Evolutionary conservation across 1,140 invertebrate species (phyloP), one percentile per base, ranked within the genome.

Genomic region (Nasonia longicornis): DNA sequence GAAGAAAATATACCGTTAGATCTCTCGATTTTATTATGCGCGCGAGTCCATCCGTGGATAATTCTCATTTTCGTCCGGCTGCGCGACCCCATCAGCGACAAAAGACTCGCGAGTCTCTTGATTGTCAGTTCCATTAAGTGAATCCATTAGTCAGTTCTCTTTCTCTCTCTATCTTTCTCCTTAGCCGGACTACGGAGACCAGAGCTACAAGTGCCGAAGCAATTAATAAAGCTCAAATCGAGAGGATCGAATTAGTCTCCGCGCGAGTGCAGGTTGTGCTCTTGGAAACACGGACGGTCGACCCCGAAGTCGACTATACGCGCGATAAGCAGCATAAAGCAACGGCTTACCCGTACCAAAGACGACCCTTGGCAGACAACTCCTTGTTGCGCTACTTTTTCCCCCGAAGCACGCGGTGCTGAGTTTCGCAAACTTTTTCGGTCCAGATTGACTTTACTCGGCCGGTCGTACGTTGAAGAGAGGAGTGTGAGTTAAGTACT

Each of bases 201-300:
- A 16, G 31, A 42, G 29, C 45, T 14, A 29, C 63, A 72, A 75
- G 22, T 80, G 74, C 42, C 45, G 11, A 26, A 16, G 66, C 80
- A 78, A 82, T 82, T 82, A 82, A 82, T 82, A 82, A 77, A 73
- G 58, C 67, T 78, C 69, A 67, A 82, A 77, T 82, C 69, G 73
- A 82, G 75, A 82, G 76, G 70, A 82, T 76, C 73, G 80, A 77
- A 71, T 81, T 71, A 76, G 73, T 70, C 66, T n/a, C 52, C 16
- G 16, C 52, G 52, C 52, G 45, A 4, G 26, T 26, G 63, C 16
- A 12, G 8, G 77, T 58, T 20, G 14, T 0, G 3, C 14, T 16
- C 52, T n/a, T 58, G 16, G 52, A 69, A 69, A 35, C 10, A 31
- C 66, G 20, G 31, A 58, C 52, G 52, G 52, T n/a, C 52, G 52